Conservation (phyloP, 2,888 invertebrate species). For the Brachynemurus nebulosus region DNA sequence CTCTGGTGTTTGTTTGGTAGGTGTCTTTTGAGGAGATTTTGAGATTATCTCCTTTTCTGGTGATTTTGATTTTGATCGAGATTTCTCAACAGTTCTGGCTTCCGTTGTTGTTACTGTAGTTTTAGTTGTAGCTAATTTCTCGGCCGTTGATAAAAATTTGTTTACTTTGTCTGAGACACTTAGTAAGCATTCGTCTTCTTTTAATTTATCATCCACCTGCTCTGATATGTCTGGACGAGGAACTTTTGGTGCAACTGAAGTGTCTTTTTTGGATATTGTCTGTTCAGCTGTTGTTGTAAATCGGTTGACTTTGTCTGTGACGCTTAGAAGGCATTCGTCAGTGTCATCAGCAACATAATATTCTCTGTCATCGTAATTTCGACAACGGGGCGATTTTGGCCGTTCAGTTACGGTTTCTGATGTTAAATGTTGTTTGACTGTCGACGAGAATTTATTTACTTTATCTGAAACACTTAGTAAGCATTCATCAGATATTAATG, state of each 20-base stretch:
- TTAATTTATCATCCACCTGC: slow-evolving; percentile 23
- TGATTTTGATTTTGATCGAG: not conserved
- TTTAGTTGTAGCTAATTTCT: slow-evolving; percentile 36
- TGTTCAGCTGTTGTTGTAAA: slow-evolving; percentile 48
- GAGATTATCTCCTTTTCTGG: slow-evolving; percentile 1
- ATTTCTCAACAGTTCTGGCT: slow-evolving; percentile 23
- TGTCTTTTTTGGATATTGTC: slow-evolving; percentile 33
- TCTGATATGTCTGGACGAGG: slow-evolving; percentile 37
- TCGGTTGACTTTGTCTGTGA: slow-evolving; percentile 50
- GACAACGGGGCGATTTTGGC: slow-evolving; percentile 13
- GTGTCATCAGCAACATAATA: slow-evolving; percentile 20
- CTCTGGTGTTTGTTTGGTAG: slow-evolving; percentile 9
- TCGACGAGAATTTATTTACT: slow-evolving; percentile 48
- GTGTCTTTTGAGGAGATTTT: slow-evolving; percentile 4
- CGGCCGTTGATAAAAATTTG: slow-evolving; percentile 46
- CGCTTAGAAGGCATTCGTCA: slow-evolving; percentile 44
- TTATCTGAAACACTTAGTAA: slow-evolving; percentile 53
- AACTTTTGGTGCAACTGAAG: slow-evolving; percentile 27
- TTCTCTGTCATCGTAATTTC: slow-evolving; percentile 19
- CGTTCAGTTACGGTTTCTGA: slow-evolving; percentile 15
- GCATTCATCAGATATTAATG: slow-evolving; percentile 45
- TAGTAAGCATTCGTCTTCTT: slow-evolving; percentile 40
- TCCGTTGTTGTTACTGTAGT: slow-evolving; percentile 24
- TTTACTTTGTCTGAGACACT: slow-evolving; percentile 53
- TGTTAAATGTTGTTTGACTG: slow-evolving; percentile 30